Conservation (phyloP, 2,797 vertebrate genomes). For the Rhadinocentrus ornatus region DNA sequence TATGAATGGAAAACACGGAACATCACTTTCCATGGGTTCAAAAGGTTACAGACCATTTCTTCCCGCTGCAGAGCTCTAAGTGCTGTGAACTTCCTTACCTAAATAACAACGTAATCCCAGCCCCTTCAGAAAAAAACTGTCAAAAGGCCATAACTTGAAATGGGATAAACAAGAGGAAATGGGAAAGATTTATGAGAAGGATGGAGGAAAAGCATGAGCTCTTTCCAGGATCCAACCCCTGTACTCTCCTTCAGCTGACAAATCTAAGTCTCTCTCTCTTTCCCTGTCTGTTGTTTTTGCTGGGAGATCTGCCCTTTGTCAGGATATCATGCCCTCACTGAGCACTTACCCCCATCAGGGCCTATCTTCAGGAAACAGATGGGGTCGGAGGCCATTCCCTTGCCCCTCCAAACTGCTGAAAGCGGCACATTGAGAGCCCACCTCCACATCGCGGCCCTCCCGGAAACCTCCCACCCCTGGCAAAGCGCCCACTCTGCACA, state of each 20-base stretch:
- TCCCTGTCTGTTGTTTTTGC: constrained; percentile 75
- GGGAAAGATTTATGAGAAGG: constrained; percentile 89
- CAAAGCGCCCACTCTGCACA: constrained; percentile 87
- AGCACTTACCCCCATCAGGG: constrained; percentile 87
- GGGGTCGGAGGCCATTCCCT: constrained; percentile 95
- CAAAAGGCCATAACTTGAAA: constrained; percentile 89
- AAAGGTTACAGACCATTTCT: constrained; percentile 92
- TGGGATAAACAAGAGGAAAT: constrained; percentile 94
- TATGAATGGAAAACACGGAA: constrained; percentile 75
- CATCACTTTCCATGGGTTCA: constrained; percentile 86
- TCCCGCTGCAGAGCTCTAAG: constrained; percentile 87
- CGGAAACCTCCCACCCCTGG: constrained; percentile 94
- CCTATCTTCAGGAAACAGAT: constrained; percentile 99
- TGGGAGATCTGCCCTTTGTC: constrained; percentile 82
- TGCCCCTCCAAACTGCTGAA: constrained; percentile 96
- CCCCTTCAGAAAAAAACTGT: constrained; percentile 84
- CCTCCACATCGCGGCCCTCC: constrained; percentile 86
- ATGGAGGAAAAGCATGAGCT: constrained; percentile 82
- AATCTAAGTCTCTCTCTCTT: constrained; percentile 68
- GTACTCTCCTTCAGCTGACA: constrained; percentile 76
- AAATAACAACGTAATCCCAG: constrained; percentile 87
- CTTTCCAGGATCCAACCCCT: constrained; percentile 80
- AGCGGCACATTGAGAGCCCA: constrained; percentile 92
- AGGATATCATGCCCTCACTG: constrained; percentile 86
- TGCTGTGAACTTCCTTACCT: constrained; percentile 91